Base-by-base conservation (phyloP, 2,113 vertebrate species). In the Pyxicephalus adspersus region DNA sequence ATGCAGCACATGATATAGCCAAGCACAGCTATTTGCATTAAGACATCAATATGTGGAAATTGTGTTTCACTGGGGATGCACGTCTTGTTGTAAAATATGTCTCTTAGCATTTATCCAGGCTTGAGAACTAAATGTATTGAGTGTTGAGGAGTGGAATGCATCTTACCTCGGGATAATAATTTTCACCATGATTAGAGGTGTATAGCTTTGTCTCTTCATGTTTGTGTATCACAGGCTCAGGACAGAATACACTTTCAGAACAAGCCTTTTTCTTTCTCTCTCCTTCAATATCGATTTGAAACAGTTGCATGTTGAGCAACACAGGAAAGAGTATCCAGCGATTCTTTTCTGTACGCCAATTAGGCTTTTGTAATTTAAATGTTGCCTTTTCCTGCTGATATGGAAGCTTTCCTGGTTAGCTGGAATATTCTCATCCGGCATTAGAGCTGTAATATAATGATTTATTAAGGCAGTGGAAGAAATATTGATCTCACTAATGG, bases 401-500 rank as follows among this genome's bases (percentile, higher is more conserved):
- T 88, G 76, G 86, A 88, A 86, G 76, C 83, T 83, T 87, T 85
- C 83, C 4, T 86, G 85, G 85, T 85, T 87, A 84, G 85, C 86
- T 85, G 89, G 89, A 83, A 85, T 91, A 90, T 89, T 87, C 90
- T 87, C 84, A 84, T 90, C 85, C 85, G 72, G 76, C 84, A 84
- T 86, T 54, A 64, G 88, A 87, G 86, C 91, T 91, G 91, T 94
- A 91, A 93, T 91, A 88, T 88, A 89, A 90, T 95, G 93, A 95
- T 92, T 93, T 92, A 94, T 94, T 91, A 91, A 90, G 87, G 89
- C 87, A 89, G 88, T 88, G 88, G 88, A 83, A 88, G 84, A 92
- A 91, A 91, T 93, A 94, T 93, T 89, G 92, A 94, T 93, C 86
- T 89, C 81, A 85, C 89, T 93, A 94, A 93, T 92, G 90, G 92